Evolutionary conservation across 2,888 invertebrate genomes (phyloP).

Genomic region (Malthinus seriepunctatus): DNA sequence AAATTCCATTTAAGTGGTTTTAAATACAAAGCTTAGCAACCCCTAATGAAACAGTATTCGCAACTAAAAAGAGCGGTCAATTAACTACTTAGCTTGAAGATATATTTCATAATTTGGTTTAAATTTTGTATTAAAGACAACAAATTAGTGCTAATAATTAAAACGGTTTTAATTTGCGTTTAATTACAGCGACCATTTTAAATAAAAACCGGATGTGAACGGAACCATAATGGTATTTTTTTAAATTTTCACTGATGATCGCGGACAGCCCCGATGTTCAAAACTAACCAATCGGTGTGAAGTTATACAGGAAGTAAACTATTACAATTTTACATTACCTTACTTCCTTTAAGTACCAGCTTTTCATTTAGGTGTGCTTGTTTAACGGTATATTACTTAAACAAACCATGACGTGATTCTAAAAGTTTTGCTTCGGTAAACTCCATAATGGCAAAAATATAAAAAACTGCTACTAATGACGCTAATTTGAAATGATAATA

Average conservation of each 20-base stretch:
- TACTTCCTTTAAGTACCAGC: slow-evolving; percentile 36
- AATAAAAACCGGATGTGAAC: slow-evolving; percentile 39
- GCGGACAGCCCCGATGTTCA: slow-evolving; percentile 35
- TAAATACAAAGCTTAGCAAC: slow-evolving; percentile 25
- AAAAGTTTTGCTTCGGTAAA: slow-evolving; percentile 21
- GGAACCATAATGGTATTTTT: slow-evolving; percentile 42
- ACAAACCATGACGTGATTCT: slow-evolving; percentile 28
- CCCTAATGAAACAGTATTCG: slow-evolving; percentile 10
- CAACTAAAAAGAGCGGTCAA: slow-evolving; percentile 21
- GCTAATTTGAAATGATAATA: slow-evolving; percentile 1
- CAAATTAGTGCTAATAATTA: no score
- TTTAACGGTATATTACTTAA: slow-evolving; percentile 33
- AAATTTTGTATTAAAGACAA: no score
- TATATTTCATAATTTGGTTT: no score
- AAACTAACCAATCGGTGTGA: slow-evolving; percentile 38
- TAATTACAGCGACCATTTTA: slow-evolving; percentile 39
- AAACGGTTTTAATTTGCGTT: slow-evolving; percentile 1
- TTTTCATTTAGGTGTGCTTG: slow-evolving; percentile 25
- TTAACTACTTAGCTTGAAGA: slow-evolving; percentile 13
- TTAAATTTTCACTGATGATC: slow-evolving; percentile 40
- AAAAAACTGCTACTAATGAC: slow-evolving; percentile 8
- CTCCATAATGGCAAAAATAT: slow-evolving; percentile 10
- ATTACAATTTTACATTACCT: slow-evolving; percentile 37
- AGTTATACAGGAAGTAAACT: slow-evolving; percentile 37
- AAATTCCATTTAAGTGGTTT: slow-evolving; percentile 26